Base-by-base conservation (phyloP, 2,888 invertebrate genomes). In the Caradrina clavipalpis region DNA sequence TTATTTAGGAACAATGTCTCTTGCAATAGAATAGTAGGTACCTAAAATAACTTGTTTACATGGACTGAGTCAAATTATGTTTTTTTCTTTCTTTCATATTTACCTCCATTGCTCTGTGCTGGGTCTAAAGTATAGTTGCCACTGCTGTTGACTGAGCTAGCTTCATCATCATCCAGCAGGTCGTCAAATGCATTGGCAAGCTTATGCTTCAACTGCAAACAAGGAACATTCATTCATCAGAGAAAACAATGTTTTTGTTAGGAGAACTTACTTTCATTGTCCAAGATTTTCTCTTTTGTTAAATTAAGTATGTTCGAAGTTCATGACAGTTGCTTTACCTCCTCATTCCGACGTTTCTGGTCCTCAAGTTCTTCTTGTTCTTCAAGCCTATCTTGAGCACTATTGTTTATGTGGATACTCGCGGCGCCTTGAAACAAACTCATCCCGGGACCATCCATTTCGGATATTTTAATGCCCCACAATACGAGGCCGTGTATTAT, bases 281-380 rank as follows among this genome's bases (percentile, higher is more conserved):
- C 10, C 4, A 60, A 57, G 4, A 22, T 53, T 53, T 31, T 31
- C 2, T 42, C 1, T 21, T 31, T 50, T 60, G 3, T 7, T 4
- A 35, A 55, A 19, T 21, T 15, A 19, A 19, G 31, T 17, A 51
- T 0, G 0, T 61, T 45, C 1, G 4, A 50, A 13, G 8, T 53
- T 31, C 45, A 57, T 58, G 13, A 47, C 17, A 17, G 15, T 17
- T 45, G 62, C 51, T 62, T 58, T 89, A 97, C 97, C 96, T 97
- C 97, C 88, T 97, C 96, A 78, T 97, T 95, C 45, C 97, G 96
- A 69, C 97, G 95, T 85, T 97, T 96, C 87, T 97, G 96, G 88
- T 98, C 98, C 90, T 97, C 97, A 1, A 97, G 83, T 76, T 97
- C 97, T 84, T 98, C 97, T 85, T 97, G 97, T 82, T 97, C 97